Evolutionary conservation across 2,113 vertebrate genomes (phyloP).

Genomic region (Ophthalmolycus amberensis): DNA sequence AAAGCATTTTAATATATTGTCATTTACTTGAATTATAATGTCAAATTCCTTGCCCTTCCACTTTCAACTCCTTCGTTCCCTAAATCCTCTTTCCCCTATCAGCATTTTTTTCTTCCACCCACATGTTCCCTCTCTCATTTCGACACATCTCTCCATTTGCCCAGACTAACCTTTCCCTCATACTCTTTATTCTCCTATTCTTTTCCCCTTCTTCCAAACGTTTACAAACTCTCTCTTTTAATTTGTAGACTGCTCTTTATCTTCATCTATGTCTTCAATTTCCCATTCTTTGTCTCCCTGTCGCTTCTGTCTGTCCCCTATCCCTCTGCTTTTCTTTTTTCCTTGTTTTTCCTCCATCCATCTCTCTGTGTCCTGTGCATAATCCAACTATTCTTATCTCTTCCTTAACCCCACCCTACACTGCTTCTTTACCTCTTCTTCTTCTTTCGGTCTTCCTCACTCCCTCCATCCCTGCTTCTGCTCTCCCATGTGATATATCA

Average conservation of each 20-base stretch:
- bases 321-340: neutral
- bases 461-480: neutral
- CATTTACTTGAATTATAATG: neutral
- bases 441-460: neutral
- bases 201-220: neutral
- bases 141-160: too few species aligned
- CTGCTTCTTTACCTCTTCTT: neutral
- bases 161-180: too few species aligned
- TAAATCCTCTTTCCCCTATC: neutral
- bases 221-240: neutral
- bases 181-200: neutral
- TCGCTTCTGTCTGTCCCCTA: accelerated
- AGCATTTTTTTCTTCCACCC: neutral
- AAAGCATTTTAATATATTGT: neutral
- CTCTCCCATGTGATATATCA: slow-evolving; percentile 27
- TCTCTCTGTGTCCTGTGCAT: neutral
- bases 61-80: neutral
- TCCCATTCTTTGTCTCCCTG: neutral
- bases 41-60: neutral
- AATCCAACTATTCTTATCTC: neutral
- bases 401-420: too few species aligned
- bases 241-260: too few species aligned
- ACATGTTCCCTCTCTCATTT: neutral
- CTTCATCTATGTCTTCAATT: too few species aligned
- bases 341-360: neutral